phyloP scores from a whole-genome alignment of 2,113 vertebrate genomes.

The Ascaphus truei region DNA sequence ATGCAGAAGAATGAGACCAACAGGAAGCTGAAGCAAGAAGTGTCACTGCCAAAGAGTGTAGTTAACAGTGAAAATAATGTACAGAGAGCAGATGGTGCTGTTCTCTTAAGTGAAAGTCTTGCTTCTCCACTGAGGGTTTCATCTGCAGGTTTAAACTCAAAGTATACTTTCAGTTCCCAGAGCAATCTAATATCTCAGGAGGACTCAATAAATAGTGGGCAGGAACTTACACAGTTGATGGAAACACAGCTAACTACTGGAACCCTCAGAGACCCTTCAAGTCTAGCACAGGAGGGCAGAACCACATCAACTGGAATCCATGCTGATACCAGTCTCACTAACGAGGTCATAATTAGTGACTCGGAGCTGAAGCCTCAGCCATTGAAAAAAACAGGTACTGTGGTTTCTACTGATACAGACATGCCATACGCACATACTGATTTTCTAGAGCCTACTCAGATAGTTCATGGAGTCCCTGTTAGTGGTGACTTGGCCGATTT shows the following conservation, averaged over 20 bases:
- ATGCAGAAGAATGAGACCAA: slow-evolving; percentile 56
- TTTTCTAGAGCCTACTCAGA: neutral
- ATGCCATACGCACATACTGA: neutral
- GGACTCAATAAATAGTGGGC: too few relatives aligned
- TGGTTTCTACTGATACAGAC: neutral
- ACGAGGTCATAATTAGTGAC: neutral
- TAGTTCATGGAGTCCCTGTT: neutral
- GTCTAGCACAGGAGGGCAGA: neutral
- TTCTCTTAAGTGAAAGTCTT: neutral
- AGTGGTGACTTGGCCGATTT: neutral
- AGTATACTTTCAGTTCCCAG: neutral
- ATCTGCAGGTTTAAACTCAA: neutral
- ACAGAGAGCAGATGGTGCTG: neutral
- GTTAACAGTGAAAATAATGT: neutral
- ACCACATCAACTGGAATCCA: neutral
- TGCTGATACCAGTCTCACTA: neutral
- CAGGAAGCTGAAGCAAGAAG: slow-evolving; percentile 44
- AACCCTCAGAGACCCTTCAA: neutral
- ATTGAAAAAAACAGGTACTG: neutral
- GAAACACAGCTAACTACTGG: neutral
- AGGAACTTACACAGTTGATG: neutral
- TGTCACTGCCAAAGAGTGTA: slow-evolving; percentile 20
- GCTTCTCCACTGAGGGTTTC: neutral
- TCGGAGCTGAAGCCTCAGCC: neutral
- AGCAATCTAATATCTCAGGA: neutral